Base-by-base conservation (phyloP, 2,113 vertebrate species). In the Sclerurus mexicanus region DNA sequence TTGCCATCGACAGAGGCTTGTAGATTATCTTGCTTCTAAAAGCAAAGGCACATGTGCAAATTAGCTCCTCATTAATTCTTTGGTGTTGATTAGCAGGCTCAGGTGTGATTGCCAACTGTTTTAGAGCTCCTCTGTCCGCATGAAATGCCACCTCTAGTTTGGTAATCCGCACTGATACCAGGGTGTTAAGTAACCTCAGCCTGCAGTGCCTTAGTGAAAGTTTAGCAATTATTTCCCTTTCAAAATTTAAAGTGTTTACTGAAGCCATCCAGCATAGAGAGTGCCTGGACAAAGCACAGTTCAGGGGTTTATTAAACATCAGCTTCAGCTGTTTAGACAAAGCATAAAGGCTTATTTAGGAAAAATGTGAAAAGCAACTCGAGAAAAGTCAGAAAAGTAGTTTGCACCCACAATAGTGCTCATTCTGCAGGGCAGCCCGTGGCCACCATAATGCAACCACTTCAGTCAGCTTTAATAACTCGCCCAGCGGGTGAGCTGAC, bases 391-490 rank as follows among this genome's bases (percentile, higher is more conserved):
- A 79, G 42, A 89, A 47, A 87, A 92, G 64, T 81, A 71, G 42
- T 97, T 95, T 94, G 93, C 78, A 94, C 86, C 78, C 89, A 90
- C 88, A 91, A 79, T 12, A 73, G 68, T 6, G 63, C 28, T 84
- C 73, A 24, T 89, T 92, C 86, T 87, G 75, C 77, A 47, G 58
- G 50, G 46, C 89, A 90, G 47, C 91, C 91, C 67, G 72, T 76
- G 92, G 60, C 69, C 88, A 77, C 68, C 92, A 50, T 52, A 93
- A 72, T 30, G 73, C 88, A 94, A 89, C 90, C 76, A 90, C 95
- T 96, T 93, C 95, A 93, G 81, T 95, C 85, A 67, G 56, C 63
- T 86, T 63, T 83, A 90, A 93, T 58, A 87, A 85, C 94, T 52
- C 31, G 1, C 89, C 84, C 23, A 2, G 85, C 6, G 92, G 92